These are phyloP conservation scores for Bolinopsis microptera DNA, from an alignment of 37 sponge, comb jelly and placozoan species.

Conservation along the genomic window DNA sequence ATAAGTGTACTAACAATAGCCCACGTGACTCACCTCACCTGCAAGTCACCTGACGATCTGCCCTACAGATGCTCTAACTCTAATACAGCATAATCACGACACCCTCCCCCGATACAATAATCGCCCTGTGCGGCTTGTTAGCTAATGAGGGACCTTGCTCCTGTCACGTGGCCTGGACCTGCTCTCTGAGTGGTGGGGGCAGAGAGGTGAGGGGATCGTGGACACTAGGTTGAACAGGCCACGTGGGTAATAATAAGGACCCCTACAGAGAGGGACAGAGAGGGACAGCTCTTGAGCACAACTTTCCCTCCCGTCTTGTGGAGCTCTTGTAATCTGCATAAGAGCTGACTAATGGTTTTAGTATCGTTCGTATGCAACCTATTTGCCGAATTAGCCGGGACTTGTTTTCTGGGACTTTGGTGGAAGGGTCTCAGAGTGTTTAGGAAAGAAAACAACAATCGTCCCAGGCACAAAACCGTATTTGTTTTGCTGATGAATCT, in stretches of 20 bases:
- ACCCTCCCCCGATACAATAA: not conserved
- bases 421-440: conserved; percentile 7
- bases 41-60: not conserved
- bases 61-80: not conserved
- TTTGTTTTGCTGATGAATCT: not conserved
- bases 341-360: not conserved
- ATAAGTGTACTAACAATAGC: not conserved
- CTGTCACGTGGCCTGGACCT: not conserved
- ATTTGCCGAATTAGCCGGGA: not conserved
- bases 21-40: not conserved
- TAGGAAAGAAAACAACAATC: conserved; percentile 38
- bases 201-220: not conserved
- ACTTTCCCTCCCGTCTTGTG: not conserved
- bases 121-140: not conserved
- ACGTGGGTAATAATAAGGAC: not conserved
- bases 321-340: not conserved
- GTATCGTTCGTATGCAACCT: not conserved
- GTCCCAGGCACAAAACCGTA: conserved; percentile 12
- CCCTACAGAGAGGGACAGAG: not conserved
- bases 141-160: not conserved
- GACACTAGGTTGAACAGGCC: not conserved
- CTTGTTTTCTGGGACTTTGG: conserved; percentile 2
- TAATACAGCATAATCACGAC: not conserved
- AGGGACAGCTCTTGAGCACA: not conserved
- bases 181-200: not conserved